Base-by-base conservation (phyloP, 2,113 vertebrate genomes). In the Pogonocichla stellata region DNA sequence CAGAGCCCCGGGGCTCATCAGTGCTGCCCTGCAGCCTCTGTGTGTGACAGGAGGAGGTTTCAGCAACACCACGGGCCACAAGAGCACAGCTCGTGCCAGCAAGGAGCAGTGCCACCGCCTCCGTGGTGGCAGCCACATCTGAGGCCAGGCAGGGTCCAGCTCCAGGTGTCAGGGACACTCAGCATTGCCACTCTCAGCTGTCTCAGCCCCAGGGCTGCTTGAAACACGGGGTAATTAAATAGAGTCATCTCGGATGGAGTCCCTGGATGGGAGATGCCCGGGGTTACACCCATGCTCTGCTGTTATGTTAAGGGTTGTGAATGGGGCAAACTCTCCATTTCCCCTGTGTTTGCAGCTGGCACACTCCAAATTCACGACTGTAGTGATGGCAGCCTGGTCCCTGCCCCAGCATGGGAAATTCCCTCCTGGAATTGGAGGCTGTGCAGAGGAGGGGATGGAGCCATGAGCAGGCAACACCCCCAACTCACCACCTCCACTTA, bases 1-100 rank as follows among this genome's bases (percentile, higher is more conserved):
- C 1, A 61, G n/a, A 80, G 47, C 65, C 33, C 64, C 0, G 1
- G 69, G 66, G 47, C 33, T 40, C 2, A 0, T 20, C 1, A 0
- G 67, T 5, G 61, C 78, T 42, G 79, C 70, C 43, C 2, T 58
- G 48, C 71, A 16, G 40, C 48, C 12, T 14, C 28, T 15, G 18
- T 0, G 9, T 25, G 42, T 2, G 19, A 65, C 9, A 1, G 8
- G 60, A n/a, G 47, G 45, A 54, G 0, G 1, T 33, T 47, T 10
- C 66, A 62, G 80, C 31, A 2, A 2, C 16, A 6, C 14, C 54
- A 6, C 0, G 4, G 43, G 25, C 18, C 11, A 4, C 58, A 11
- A 2, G 51, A 73, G 60, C 3, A 0, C 28, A n/a, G 82, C 48
- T 17, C 2, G 3, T 13, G 82, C 51, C 86, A 64, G 57, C 61